Evolutionary conservation across 2,113 vertebrate genomes (phyloP).

Genomic region (Caretta caretta): DNA sequence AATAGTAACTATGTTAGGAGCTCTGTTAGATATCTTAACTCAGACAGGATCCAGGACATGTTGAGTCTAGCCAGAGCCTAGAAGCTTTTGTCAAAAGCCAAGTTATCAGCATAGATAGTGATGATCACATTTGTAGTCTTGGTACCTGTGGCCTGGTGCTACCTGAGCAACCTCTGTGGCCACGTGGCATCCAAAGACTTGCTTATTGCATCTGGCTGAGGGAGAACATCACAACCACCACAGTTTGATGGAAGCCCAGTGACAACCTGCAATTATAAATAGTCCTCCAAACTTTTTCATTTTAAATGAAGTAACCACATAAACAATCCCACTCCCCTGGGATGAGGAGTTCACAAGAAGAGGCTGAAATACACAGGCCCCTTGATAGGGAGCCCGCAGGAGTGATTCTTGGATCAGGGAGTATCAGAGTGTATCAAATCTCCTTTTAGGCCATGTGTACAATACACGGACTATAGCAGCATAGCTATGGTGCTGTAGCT

Average conservation of each 20-base stretch:
- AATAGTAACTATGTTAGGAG: neutral
- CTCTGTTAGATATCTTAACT: neutral
- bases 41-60: neutral
- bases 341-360: neutral
- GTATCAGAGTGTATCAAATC: neutral
- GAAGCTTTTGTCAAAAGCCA: neutral
- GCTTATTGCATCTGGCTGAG: neutral
- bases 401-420: neutral
- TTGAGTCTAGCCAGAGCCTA: neutral
- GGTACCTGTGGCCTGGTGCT: neutral
- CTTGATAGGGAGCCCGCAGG: neutral
- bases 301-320: neutral
- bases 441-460: neutral
- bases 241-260: neutral
- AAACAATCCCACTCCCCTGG: neutral
- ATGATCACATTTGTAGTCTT: neutral
- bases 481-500: neutral
- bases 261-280: constrained; percentile 37
- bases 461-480: neutral
- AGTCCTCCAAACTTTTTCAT: neutral
- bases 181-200: neutral
- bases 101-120: neutral
- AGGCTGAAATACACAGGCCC: neutral
- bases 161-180: neutral
- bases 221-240: neutral